These are phyloP conservation scores for Rhincodon typus DNA, from an alignment of 2,797 vertebrate genomes.

Conservation along the genomic window DNA sequence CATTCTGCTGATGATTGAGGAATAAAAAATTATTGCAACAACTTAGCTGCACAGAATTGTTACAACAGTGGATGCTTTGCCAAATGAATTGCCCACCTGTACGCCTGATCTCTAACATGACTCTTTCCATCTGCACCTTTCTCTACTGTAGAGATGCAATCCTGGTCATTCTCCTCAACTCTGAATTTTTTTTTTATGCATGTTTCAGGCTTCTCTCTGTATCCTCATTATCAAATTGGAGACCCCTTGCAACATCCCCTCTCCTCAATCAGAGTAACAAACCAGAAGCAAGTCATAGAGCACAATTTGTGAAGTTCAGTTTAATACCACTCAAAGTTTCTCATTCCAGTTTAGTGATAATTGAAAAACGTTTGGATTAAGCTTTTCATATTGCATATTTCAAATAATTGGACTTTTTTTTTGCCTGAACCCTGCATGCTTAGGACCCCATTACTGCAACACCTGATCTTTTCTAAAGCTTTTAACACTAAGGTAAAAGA, in stretches of 20 bases:
- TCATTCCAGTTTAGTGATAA: not conserved
- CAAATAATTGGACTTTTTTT: not conserved
- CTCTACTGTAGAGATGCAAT: not conserved
- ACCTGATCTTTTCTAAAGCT: no score
- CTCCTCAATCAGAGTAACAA: not conserved
- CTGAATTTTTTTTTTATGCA: not conserved
- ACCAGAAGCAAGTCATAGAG: not conserved
- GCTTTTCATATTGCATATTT: not conserved
- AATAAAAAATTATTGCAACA: not conserved
- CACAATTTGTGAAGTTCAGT: not conserved
- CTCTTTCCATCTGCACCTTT: not conserved
- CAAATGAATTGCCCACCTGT: not conserved
- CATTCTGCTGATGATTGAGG: not conserved
- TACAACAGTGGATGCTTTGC: not conserved
- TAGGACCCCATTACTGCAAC: not conserved
- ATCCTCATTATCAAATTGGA: not conserved
- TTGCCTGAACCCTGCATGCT: not conserved
- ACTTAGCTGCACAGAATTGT: not conserved
- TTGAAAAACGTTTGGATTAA: not conserved
- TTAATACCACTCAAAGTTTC: not conserved
- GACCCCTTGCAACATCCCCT: not conserved
- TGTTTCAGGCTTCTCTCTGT: not conserved
- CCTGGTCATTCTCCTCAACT: not conserved
- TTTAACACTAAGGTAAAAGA: no score
- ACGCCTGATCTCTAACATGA: no score